Conservation (phyloP, 2,888 invertebrate species). For the Hyposoter didymator region DNA sequence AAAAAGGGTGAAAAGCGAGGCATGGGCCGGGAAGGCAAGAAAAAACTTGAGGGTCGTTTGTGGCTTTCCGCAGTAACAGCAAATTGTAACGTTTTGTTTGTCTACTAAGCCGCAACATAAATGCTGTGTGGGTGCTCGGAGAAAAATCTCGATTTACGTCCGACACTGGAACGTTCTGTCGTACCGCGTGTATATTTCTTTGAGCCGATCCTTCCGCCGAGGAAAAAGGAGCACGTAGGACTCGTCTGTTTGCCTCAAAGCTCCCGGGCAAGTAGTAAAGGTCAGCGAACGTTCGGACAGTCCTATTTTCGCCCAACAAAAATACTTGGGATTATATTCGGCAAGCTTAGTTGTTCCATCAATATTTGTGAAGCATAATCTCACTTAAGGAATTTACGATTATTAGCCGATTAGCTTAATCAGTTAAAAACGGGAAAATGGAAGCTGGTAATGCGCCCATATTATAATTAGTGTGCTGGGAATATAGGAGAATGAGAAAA, state of each 20-base stretch:
- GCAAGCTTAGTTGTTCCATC: background rate
- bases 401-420: background rate
- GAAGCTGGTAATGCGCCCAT: conserved; percentile 1
- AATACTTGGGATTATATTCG: background rate
- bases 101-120: conserved; percentile 26
- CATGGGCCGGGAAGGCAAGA: background rate
- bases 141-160: conserved; percentile 49
- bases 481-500: conserved; percentile 54
- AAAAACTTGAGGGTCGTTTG: conserved; percentile 8
- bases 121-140: background rate
- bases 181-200: background rate
- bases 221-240: background rate
- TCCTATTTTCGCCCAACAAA: background rate
- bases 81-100: conserved; percentile 30
- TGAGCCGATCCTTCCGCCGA: background rate
- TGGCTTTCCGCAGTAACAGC: conserved; percentile 14
- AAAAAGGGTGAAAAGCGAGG: too few relatives aligned
- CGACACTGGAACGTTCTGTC: background rate
- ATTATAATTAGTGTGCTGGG: conserved; percentile 16
- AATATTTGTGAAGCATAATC: background rate
- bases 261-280: background rate
- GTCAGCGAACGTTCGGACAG: background rate
- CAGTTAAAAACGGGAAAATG: conserved; percentile 14
- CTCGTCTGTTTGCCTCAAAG: background rate
- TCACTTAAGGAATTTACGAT: background rate